phyloP scores from a whole-genome alignment of 2,888 invertebrate species.

The Eupithecia insigniata region DNA sequence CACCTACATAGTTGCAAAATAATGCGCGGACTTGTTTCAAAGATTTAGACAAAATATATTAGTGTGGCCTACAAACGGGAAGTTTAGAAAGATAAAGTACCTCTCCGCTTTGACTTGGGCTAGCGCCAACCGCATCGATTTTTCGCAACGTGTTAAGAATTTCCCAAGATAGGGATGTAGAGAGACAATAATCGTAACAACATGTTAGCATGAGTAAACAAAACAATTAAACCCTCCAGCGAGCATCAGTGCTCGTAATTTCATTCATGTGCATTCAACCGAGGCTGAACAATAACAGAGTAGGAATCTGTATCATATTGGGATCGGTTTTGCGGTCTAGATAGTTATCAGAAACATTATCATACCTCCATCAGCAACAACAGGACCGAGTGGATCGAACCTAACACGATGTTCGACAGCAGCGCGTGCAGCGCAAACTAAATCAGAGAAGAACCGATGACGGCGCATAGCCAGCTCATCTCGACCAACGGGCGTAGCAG shows the following conservation, averaged over 20 bases:
- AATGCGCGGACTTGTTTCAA: constrained; percentile 2
- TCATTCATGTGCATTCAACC: constrained; percentile 6
- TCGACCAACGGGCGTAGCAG: constrained; percentile 90
- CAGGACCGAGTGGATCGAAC: constrained; percentile 89
- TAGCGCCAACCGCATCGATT: constrained; percentile 59
- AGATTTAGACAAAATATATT: constrained; percentile 15
- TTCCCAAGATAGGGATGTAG: constrained; percentile 22
- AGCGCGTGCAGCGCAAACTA: constrained; percentile 88
- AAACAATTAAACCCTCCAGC: constrained; percentile 1
- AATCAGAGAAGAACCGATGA: constrained; percentile 91
- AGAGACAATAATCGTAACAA: constrained; percentile 22
- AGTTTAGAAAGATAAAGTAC: constrained; percentile 32
- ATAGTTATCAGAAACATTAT: constrained; percentile 17
- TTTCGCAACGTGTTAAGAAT: constrained; percentile 41
- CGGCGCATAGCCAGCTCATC: constrained; percentile 90
- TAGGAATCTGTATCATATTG: neutral
- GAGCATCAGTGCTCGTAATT: neutral
- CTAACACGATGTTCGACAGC: constrained; percentile 90
- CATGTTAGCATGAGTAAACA: constrained; percentile 20
- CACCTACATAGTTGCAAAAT: constrained; percentile 6
- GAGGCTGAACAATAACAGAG: neutral
- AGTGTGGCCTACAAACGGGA: constrained; percentile 24
- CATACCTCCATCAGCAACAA: constrained; percentile 85
- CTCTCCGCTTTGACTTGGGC: constrained; percentile 46
- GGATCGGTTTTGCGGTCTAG: neutral